A percentile compares a stretch with the other conserved stretches of the same genome.
phyloP scores from a whole-genome alignment of 2,797 vertebrate species.

The Petrocephalus schoutedeni region DNA sequence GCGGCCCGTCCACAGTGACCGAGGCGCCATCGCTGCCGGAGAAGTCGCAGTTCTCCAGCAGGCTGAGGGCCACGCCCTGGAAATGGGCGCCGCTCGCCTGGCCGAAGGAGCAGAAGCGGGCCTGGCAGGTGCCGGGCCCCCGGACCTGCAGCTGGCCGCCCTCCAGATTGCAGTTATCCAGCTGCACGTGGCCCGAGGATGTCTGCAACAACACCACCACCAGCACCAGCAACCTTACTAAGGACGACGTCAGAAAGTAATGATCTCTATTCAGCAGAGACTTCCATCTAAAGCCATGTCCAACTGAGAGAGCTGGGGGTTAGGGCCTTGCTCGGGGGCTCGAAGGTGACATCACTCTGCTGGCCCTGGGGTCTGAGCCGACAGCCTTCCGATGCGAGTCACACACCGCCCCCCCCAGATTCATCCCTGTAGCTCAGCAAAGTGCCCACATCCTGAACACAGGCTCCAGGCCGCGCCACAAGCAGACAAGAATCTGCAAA shows the following conservation, averaged over 20 bases:
- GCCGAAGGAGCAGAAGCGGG: slow-evolving; percentile 85
- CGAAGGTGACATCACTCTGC: not conserved
- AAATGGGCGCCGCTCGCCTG: slow-evolving; percentile 79
- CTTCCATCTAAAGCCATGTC: not conserved
- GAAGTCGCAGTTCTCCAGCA: slow-evolving; percentile 88
- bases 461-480: not conserved
- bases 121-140: slow-evolving; percentile 80
- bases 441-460: not conserved
- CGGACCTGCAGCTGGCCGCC: slow-evolving; percentile 81
- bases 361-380: not conserved
- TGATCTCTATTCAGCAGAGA: not conserved
- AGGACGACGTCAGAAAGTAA: not conserved
- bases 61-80: slow-evolving; percentile 70
- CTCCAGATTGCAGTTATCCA: slow-evolving; percentile 87
- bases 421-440: not conserved
- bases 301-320: not conserved
- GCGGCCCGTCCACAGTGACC: slow-evolving; percentile 79
- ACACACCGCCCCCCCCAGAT: not conserved
- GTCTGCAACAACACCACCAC: slow-evolving; percentile 58
- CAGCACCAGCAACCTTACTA: not conserved
- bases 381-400: not conserved
- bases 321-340: not conserved
- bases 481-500: not conserved
- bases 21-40: slow-evolving; percentile 78
- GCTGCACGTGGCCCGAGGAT: slow-evolving; percentile 79